A percentile compares a stretch with the other conserved stretches of the same genome.
Conservation (phyloP, 2,888 invertebrate species). For the Drosophila fungiperda region DNA sequence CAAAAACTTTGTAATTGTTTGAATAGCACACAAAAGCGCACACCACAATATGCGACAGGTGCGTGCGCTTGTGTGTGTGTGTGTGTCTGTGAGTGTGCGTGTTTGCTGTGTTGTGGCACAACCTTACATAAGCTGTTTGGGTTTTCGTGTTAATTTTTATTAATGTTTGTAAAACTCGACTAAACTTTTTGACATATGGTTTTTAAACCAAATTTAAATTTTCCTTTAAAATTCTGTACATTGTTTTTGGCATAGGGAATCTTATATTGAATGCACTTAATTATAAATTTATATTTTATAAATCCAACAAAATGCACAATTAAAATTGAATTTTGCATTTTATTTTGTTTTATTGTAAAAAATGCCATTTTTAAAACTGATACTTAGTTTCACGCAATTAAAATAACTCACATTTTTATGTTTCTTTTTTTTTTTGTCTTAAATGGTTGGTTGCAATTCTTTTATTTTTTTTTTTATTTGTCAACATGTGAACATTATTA, state of each 20-base stretch:
- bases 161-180: slow-evolving; percentile 41
- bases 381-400: neutral
- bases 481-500: slow-evolving; percentile 38
- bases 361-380: neutral
- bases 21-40: slow-evolving; percentile 59
- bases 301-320: neutral
- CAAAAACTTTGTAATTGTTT: slow-evolving; percentile 73
- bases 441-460: neutral
- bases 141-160: slow-evolving; percentile 67
- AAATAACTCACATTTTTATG: neutral
- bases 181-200: slow-evolving; percentile 41
- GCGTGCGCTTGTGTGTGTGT: slow-evolving; percentile 1
- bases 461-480: slow-evolving; percentile 13
- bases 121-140: slow-evolving; percentile 45
- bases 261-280: neutral
- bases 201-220: slow-evolving; percentile 31
- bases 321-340: neutral
- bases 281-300: neutral
- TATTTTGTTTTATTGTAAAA: neutral
- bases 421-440: neutral
- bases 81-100: slow-evolving; percentile 4
- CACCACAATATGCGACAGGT: slow-evolving; percentile 22
- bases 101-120: slow-evolving; percentile 38
- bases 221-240: neutral
- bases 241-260: neutral